Conservation (phyloP, 1,140 invertebrate genomes). For the Myzus persicae region DNA sequence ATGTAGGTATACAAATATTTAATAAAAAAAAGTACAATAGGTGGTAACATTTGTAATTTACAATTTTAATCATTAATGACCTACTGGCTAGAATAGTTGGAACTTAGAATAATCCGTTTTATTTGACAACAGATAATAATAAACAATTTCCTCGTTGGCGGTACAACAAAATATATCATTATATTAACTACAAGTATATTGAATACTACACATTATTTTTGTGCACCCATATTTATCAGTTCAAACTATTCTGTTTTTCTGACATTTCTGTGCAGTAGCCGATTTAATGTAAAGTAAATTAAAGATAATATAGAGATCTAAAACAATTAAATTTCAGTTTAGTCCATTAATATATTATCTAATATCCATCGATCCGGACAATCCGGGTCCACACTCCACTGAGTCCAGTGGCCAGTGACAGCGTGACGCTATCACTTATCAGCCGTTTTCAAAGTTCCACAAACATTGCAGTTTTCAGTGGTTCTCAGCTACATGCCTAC, state of each 20-base stretch:
- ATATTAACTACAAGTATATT: not conserved
- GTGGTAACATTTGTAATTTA: not conserved
- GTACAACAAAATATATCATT: not conserved
- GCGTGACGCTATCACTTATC: not conserved
- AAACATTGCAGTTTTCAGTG: not conserved
- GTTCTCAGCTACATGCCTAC: not conserved
- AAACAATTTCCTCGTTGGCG: not conserved
- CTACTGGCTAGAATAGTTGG: not conserved
- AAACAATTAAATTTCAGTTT: not conserved
- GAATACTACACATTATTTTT: not conserved
- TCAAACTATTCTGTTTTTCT: not conserved
- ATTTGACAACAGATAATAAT: not conserved
- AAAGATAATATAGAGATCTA: not conserved
- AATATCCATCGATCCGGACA: not conserved
- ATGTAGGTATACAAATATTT: no score
- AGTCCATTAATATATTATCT: not conserved
- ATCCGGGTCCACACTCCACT: not conserved
- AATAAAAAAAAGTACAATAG: not conserved
- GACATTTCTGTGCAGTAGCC: not conserved
- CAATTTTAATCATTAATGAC: not conserved
- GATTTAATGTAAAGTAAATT: not conserved
- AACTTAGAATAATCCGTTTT: not conserved
- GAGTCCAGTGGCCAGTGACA: not conserved
- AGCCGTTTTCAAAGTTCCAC: not conserved
- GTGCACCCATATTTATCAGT: not conserved